A percentile compares a stretch with the other conserved stretches of the same genome.
phyloP scores from a whole-genome alignment of 1,140 invertebrate species.

The Lepidurus couesii region DNA sequence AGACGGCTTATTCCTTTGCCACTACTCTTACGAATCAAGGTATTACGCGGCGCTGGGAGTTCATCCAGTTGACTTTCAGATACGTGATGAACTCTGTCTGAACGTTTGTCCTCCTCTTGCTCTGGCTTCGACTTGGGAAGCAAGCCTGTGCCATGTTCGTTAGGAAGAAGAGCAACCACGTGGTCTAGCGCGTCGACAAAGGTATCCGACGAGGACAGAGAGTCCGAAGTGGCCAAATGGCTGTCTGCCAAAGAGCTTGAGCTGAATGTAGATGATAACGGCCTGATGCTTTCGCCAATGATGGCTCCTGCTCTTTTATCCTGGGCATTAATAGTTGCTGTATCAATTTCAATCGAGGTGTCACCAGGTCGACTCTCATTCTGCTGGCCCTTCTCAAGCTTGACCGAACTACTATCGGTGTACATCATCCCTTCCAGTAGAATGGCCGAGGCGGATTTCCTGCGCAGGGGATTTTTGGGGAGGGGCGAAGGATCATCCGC shows the following conservation, averaged over 20 bases:
- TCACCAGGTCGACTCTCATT: neutral
- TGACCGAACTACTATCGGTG: neutral
- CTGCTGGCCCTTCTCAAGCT: neutral
- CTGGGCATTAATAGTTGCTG: neutral
- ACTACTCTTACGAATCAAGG: neutral
- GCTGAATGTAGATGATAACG: conserved; percentile 10
- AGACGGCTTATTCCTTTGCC: conserved; percentile 25
- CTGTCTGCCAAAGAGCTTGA: conserved; percentile 23
- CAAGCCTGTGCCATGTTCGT: conserved; percentile 12
- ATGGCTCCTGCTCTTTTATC: neutral
- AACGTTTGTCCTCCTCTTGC: neutral
- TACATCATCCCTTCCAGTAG: neutral
- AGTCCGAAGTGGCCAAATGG: conserved; percentile 24
- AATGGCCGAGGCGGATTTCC: conserved; percentile 1
- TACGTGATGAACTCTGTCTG: neutral
- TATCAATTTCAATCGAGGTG: neutral
- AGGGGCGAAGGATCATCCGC: neutral
- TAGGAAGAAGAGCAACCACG: neutral
- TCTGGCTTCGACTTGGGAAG: neutral
- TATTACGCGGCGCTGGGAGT: neutral
- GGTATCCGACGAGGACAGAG: conserved; percentile 15
- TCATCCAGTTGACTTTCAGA: neutral
- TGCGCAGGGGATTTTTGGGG: neutral
- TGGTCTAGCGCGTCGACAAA: conserved; percentile 25
- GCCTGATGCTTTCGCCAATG: neutral